Evolutionary conservation across 2,888 invertebrate genomes (phyloP).

Genomic region (Sturmia bella): DNA sequence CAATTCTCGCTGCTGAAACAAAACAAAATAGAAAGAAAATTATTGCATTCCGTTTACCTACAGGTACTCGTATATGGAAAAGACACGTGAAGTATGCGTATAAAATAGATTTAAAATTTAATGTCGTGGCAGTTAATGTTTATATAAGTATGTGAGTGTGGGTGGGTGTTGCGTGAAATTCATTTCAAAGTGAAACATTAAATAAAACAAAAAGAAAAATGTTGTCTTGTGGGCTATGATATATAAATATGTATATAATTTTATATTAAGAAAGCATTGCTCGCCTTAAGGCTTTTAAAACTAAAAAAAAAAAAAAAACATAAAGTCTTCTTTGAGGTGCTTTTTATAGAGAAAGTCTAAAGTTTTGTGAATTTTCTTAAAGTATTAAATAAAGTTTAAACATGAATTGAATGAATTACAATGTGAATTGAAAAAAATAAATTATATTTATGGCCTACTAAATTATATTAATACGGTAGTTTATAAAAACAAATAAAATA

Average conservation of each 20-base stretch:
- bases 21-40: not conserved
- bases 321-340: constrained; percentile 12
- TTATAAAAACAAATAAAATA: too few species aligned
- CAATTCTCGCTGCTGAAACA: constrained; percentile 57
- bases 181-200: constrained; percentile 36
- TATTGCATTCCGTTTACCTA: not conserved
- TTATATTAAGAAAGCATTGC: constrained; percentile 39
- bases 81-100: constrained; percentile 62
- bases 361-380: too few species aligned
- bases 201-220: constrained; percentile 41
- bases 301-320: constrained; percentile 6
- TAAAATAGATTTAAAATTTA: constrained; percentile 18
- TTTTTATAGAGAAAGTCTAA: too few species aligned
- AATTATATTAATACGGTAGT: too few species aligned
- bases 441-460: too few species aligned
- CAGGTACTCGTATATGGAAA: constrained; percentile 6
- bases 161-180: constrained; percentile 11
- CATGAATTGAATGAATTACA: too few species aligned
- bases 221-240: constrained; percentile 40
- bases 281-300: constrained; percentile 49
- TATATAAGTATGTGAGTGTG: constrained; percentile 13
- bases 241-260: constrained; percentile 2
- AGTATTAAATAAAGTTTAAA: too few species aligned
- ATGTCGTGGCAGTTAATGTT: constrained; percentile 12
- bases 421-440: too few species aligned